These are phyloP conservation scores for Pontoporia blainvillei DNA, from an alignment of 2,113 vertebrate genomes.

Conservation along the genomic window DNA sequence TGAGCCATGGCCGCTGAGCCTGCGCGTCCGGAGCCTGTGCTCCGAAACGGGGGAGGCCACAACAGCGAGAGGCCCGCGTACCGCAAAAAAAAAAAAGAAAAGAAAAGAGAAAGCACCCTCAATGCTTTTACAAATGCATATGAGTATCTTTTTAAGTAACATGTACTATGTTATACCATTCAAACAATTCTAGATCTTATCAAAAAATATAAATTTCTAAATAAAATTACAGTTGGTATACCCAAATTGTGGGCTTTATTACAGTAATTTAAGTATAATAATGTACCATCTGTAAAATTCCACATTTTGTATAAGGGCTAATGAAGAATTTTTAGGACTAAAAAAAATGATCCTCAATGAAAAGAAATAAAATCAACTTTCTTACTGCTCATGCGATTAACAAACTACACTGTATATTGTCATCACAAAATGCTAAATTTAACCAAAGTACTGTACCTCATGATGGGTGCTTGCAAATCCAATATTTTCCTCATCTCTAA, in stretches of 20 bases:
- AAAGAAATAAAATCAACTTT: slow-evolving; percentile 20
- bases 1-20: no score
- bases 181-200: slow-evolving; percentile 28
- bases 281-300: neutral
- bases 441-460: slow-evolving; percentile 83
- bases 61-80: no score
- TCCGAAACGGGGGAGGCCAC: no score
- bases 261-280: neutral
- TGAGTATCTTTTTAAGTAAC: neutral
- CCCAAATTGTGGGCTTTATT: neutral
- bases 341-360: neutral
- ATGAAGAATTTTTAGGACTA: neutral
- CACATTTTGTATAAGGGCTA: neutral
- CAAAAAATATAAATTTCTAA: neutral
- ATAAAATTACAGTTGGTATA: neutral
- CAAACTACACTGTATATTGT: neutral
- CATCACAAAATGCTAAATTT: slow-evolving; percentile 20
- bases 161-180: neutral
- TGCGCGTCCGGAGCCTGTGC: no score
- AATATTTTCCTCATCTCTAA: slow-evolving; percentile 95
- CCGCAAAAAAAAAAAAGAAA: no score
- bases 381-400: neutral
- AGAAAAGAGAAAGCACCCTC: neutral
- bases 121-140: neutral
- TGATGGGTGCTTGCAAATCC: slow-evolving; percentile 95